These are phyloP conservation scores for Murina feae DNA, from an alignment of 2,113 vertebrate genomes.

Conservation along the genomic window DNA sequence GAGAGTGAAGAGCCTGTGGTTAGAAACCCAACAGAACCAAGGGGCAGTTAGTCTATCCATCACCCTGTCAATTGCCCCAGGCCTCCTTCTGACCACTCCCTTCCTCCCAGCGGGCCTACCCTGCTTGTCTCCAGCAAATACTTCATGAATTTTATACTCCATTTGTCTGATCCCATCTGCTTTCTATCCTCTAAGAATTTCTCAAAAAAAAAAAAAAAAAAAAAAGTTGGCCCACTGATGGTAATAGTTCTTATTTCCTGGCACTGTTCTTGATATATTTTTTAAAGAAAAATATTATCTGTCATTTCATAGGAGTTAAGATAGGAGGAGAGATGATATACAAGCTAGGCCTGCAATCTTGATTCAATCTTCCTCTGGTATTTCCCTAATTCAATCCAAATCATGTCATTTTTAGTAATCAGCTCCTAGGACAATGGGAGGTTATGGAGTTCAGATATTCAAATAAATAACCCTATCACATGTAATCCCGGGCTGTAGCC, in stretches of 20 bases:
- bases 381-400: not conserved
- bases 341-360: not conserved
- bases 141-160: not conserved
- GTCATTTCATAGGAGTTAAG: not conserved
- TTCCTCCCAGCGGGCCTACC: not conserved
- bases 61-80: not conserved
- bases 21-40: not conserved
- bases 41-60: not conserved
- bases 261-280: not conserved
- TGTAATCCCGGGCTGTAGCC: not conserved
- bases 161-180: slow-evolving; percentile 43
- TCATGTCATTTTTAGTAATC: not conserved
- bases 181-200: slow-evolving; percentile 39
- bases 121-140: not conserved
- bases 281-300: not conserved
- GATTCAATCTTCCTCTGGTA: not conserved
- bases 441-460: not conserved
- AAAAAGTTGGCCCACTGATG: not conserved
- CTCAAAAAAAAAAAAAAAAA: not conserved
- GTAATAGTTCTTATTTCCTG: slow-evolving; percentile 29
- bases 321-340: not conserved
- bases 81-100: not conserved
- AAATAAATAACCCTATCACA: not conserved
- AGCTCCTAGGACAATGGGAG: not conserved
- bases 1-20: not conserved